These are phyloP conservation scores for Mormyrus hasselquistii DNA, from an alignment of 2,797 vertebrate genomes.

Conservation along the genomic window DNA sequence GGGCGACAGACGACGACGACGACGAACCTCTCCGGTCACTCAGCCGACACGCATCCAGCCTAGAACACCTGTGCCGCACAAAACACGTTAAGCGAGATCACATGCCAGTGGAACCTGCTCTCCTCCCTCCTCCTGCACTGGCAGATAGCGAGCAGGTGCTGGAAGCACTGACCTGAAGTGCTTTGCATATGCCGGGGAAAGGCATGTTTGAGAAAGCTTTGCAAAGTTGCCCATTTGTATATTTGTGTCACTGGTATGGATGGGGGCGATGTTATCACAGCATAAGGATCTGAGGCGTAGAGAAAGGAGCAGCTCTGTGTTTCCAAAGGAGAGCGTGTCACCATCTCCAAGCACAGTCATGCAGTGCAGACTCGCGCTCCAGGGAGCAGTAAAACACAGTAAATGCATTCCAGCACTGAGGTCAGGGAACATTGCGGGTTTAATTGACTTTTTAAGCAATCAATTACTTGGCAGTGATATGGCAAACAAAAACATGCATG, in stretches of 20 bases:
- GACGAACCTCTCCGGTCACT: neutral
- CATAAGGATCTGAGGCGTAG: neutral
- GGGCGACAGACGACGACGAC: neutral
- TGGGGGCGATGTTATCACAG: neutral
- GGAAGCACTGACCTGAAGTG: neutral
- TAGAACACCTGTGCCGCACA: too few species aligned
- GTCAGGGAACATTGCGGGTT: neutral
- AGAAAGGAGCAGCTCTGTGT: neutral
- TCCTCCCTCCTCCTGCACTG: neutral
- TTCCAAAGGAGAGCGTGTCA: neutral
- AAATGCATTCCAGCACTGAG: neutral
- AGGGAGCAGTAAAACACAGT: neutral
- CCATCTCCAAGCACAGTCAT: neutral
- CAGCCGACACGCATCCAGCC: neutral
- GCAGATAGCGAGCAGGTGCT: neutral
- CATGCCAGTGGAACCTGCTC: neutral
- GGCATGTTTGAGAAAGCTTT: neutral
- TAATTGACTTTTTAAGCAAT: conserved; percentile 12
- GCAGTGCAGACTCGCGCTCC: neutral
- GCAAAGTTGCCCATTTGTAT: conserved; percentile 14
- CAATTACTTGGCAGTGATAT: conserved; percentile 18
- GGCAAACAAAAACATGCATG: neutral
- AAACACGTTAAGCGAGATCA: neutral
- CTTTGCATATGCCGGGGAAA: conserved; percentile 18
- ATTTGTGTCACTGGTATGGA: neutral